These are phyloP conservation scores for Synergus umbraculus DNA, from an alignment of 2,888 invertebrate genomes.

Conservation along the genomic window DNA sequence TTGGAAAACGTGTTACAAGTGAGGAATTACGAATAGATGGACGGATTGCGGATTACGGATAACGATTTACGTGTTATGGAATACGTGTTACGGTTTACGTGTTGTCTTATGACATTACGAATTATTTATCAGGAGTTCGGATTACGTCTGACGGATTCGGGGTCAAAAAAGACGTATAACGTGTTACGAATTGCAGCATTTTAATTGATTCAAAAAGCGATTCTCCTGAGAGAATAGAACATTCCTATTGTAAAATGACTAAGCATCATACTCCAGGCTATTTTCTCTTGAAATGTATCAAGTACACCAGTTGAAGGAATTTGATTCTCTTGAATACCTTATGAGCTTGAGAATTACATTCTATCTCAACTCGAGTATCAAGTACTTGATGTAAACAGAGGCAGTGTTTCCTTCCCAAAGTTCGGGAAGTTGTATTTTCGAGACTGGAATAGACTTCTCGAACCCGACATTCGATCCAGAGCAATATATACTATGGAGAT, in stretches of 20 bases:
- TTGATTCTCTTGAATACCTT: not conserved
- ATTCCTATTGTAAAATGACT: not conserved
- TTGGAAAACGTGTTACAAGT: too few species aligned
- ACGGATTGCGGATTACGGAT: too few species aligned
- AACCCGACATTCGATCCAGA: not conserved
- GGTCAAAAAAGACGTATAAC: too few species aligned
- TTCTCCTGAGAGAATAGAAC: too few species aligned
- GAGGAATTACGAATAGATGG: too few species aligned
- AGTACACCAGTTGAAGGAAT: not conserved
- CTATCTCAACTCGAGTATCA: constrained; percentile 14
- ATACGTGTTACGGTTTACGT: too few species aligned
- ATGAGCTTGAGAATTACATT: constrained; percentile 17
- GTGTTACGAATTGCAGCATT: too few species aligned
- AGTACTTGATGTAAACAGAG: constrained; percentile 27
- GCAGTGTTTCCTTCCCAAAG: constrained; percentile 29
- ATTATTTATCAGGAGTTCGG: too few species aligned
- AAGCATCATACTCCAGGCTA: not conserved
- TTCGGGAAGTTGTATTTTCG: constrained; percentile 24
- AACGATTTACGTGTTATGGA: too few species aligned
- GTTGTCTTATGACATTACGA: too few species aligned
- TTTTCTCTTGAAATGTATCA: not conserved
- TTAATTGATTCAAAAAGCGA: too few species aligned
- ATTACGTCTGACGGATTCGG: too few species aligned
- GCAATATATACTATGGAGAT: constrained; percentile 3
- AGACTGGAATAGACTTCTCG: not conserved